Conservation (phyloP, 2,113 vertebrate genomes). For the Helogale parvula region DNA sequence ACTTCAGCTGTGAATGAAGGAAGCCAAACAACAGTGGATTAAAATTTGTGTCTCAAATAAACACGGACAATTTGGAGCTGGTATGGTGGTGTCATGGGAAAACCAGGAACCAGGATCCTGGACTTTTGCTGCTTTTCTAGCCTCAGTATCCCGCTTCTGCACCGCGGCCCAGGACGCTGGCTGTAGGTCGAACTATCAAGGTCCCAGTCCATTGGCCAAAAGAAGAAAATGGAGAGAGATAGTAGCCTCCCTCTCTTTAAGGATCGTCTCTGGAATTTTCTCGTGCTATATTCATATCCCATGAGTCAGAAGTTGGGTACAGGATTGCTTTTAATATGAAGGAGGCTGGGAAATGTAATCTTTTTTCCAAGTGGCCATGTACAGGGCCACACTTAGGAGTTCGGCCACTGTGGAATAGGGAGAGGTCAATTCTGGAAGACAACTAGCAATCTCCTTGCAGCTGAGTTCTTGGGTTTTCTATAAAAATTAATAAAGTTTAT, state of each 20-base stretch:
- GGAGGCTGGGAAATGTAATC: background rate
- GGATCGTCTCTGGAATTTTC: background rate
- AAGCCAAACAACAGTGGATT: background rate
- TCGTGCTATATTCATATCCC: background rate
- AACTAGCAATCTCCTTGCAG: background rate
- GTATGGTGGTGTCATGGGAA: background rate
- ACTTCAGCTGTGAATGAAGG: slow-evolving; percentile 3
- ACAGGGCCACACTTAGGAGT: background rate
- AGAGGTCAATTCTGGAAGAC: background rate
- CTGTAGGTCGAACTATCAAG: background rate
- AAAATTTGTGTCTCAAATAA: slow-evolving; percentile 23
- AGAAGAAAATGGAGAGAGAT: background rate
- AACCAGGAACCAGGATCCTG: background rate
- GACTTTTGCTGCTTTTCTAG: background rate
- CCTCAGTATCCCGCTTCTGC: background rate
- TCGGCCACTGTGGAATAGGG: background rate
- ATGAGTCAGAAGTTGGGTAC: background rate
- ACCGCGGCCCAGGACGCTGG: background rate
- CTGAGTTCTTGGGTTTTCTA: background rate
- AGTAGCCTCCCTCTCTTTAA: background rate
- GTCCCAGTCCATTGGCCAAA: background rate
- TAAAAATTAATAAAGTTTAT: background rate
- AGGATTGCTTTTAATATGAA: background rate
- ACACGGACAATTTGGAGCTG: background rate
- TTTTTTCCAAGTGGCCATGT: background rate